Percentiles rank a stretch among this genome's conserved stretches.
These are phyloP conservation scores for Cecropterus lyciades DNA, from an alignment of 1,140 invertebrate species.

Conservation along the genomic window DNA sequence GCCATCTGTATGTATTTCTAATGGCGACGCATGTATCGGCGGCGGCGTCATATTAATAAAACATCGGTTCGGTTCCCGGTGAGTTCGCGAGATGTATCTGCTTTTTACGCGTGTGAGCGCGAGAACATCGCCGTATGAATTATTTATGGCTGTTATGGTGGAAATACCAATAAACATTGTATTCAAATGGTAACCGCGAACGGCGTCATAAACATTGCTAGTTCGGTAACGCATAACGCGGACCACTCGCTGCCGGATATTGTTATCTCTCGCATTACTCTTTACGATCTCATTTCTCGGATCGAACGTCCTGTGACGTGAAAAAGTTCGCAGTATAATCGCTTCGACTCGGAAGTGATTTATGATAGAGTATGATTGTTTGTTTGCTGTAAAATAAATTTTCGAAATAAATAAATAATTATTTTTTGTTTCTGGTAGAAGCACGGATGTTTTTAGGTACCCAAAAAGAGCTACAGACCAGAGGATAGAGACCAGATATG, in stretches of 20 bases:
- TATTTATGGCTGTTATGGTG: constrained; percentile 40
- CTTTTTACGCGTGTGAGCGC: constrained; percentile 38
- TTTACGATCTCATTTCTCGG: constrained; percentile 11
- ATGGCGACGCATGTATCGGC: constrained; percentile 36
- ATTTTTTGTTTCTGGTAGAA: background rate
- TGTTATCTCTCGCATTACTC: constrained; percentile 18
- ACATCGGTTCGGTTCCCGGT: constrained; percentile 43
- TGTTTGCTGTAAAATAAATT: background rate
- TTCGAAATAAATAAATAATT: background rate
- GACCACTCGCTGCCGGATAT: constrained; percentile 12
- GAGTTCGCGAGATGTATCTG: constrained; percentile 40
- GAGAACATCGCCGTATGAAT: constrained; percentile 41
- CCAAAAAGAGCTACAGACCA: too few species aligned
- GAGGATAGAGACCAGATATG: too few species aligned
- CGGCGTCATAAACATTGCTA: constrained; percentile 32
- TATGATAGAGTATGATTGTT: too few species aligned
- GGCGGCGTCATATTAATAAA: constrained; percentile 43
- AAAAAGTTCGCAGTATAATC: background rate
- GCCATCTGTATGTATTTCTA: constrained; percentile 37
- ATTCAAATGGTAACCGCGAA: constrained; percentile 42
- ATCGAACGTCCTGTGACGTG: constrained; percentile 1
- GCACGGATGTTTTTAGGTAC: too few species aligned
- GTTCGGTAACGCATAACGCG: constrained; percentile 28
- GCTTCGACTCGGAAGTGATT: background rate
- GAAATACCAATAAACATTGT: constrained; percentile 51